Base-by-base conservation (phyloP, 2,797 vertebrate species). In the Menidia menidia region DNA sequence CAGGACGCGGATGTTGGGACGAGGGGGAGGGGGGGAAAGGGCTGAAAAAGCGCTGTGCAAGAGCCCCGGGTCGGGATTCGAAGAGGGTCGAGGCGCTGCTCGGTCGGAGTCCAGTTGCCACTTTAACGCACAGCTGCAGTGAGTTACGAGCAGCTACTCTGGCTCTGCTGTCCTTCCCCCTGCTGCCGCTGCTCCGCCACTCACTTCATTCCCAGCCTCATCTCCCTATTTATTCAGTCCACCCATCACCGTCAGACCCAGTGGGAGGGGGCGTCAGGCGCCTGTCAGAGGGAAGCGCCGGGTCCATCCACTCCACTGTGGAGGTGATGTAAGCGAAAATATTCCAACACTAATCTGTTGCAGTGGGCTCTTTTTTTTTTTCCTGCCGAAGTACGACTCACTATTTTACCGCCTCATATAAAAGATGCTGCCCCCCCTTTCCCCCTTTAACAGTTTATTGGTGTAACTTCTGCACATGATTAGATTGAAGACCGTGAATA, bases 171-270 rank as follows among this genome's bases (percentile, higher is more conserved):
- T 87, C 72, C 86, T 13, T 61, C 32, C 6, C 55, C 52, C 81
- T 85, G 82, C 77, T 83, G 87, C 78, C 71, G 83, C 81, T 77
- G 82, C 86, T 81, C 79, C 84, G 78, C 76, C 75, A 81, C 90
- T 89, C 87, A 75, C 86, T 87, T 92, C 87, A 83, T 78, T 71
- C 83, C 80, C 68, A 52, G 44, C 76, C 72, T 78, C 86, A 31
- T 86, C 86, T 78, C 88, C 82, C 90, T 93, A 93, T 94, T 94
- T 94, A 94, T 94, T 82, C 85, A 83, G 87, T 93, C 92, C 88
- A 87, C 87, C 88, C 87, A 90, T 90, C 89, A 83, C 11, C 15
- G 87, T 87, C 55, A 80, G 93, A 88, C 87, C 94, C 92, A 91
- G 90, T 92, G 74, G 88, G 91, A 85, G 83, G 33, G 81, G 73